Base-by-base conservation (phyloP, 2,888 invertebrate species). In the Pachliopta kotzebuea region DNA sequence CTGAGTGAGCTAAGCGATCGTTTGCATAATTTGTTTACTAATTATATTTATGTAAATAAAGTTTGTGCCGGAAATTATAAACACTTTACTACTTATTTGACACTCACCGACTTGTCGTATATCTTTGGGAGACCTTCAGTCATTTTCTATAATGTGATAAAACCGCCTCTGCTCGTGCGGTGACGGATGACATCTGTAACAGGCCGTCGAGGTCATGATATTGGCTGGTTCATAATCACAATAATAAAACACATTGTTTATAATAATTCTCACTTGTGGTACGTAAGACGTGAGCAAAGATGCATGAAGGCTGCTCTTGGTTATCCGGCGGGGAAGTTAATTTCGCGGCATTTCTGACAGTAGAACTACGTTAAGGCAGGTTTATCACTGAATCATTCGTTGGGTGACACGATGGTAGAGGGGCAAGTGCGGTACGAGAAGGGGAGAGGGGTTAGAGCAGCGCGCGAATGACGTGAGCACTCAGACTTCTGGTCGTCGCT, bases 111-210 rank as follows among this genome's bases (percentile, higher is more conserved):
- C 81, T 87, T 88, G 75, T 85, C 90, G 90, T 90, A 83, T 76
- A 82, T 83, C 73, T 77, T 74, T 61, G 76, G 74, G 72, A 80
- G 78, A 78, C 87, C 87, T 83, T 90, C 90, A 90, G 90, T 90
- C 90, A 91, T 91, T 90, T 90, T 90, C 90, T 80, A 91, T 83
- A 81, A 88, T 90, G 77, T 90, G 89, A 88, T 89, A 90, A 82
- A 88, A 89, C 80, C 90, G 90, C 87, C 90, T 85, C 78, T 81
- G 83, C 80, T 80, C 83, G 81, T 90, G 87, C 86, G 88, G 88
- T 79, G 85, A 86, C 79, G 88, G 89, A 79, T 88, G 88, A 84
- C 90, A 90, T 90, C 88, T 89, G 89, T 80, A 88, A 89, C 80
- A 85, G 78, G 78, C 80, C 84, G 80, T 80, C 83, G 87, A 84